Conservation (phyloP, 2,888 invertebrate genomes). For the Mylabris sibirica region DNA sequence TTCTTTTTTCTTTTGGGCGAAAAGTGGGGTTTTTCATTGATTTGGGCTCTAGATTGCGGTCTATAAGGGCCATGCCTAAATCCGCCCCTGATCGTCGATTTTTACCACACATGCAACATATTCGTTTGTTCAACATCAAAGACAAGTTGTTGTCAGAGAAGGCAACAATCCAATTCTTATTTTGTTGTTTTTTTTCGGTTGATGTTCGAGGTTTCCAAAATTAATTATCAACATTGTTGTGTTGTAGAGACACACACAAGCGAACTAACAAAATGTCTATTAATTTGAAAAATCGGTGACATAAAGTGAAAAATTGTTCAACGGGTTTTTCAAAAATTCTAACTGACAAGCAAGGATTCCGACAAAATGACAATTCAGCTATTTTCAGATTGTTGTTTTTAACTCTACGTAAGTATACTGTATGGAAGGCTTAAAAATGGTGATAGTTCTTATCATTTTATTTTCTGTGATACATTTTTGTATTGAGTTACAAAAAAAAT, state of each 20-base stretch:
- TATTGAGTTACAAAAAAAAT: too few species aligned
- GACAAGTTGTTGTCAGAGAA: constrained; percentile 25
- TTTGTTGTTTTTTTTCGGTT: too few species aligned
- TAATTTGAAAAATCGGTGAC: constrained; percentile 12
- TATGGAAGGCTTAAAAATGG: too few species aligned
- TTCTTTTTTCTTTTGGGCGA: too few species aligned
- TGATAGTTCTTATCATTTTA: too few species aligned
- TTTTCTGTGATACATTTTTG: too few species aligned
- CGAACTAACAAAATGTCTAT: not conserved
- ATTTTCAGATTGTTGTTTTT: not conserved
- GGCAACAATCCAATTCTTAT: not conserved
- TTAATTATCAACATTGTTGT: constrained; percentile 4
- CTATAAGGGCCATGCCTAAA: too few species aligned
- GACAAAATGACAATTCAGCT: constrained; percentile 10
- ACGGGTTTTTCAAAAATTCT: not conserved
- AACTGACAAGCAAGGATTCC: not conserved
- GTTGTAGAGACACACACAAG: not conserved
- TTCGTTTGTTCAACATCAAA: constrained; percentile 28
- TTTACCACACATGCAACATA: constrained; percentile 25
- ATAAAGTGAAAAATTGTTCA: not conserved
- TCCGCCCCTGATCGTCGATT: too few species aligned
- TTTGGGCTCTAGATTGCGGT: too few species aligned
- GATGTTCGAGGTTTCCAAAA: not conserved
- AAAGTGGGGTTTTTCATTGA: too few species aligned
- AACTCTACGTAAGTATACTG: not conserved